A percentile compares a stretch with the other conserved stretches of the same genome.
These are phyloP conservation scores for Chelonia mydas DNA, from an alignment of 2,797 vertebrate species.

Conservation along the genomic window DNA sequence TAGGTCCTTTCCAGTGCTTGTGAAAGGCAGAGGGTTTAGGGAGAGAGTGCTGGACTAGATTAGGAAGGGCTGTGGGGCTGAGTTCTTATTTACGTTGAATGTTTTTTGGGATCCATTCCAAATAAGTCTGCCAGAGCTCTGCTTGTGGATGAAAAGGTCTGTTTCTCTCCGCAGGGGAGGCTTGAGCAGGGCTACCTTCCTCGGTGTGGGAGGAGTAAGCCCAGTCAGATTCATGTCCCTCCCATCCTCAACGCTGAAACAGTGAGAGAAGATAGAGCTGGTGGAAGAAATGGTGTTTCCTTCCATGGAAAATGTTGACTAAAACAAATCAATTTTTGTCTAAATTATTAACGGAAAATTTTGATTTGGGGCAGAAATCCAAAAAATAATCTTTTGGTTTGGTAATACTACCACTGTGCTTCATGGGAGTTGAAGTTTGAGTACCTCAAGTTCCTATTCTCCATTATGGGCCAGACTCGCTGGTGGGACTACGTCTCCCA, in stretches of 20 bases:
- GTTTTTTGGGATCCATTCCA: not conserved
- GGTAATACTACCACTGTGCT: not conserved
- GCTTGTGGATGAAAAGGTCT: not conserved
- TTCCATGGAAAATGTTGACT: not conserved
- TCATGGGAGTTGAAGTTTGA: not conserved
- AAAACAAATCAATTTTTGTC: not conserved
- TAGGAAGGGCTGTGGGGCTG: not conserved
- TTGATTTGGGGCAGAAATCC: not conserved
- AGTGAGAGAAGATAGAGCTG: not conserved
- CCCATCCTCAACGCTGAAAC: not conserved
- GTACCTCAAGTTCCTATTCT: not conserved
- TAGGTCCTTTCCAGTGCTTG: not conserved
- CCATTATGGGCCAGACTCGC: not conserved
- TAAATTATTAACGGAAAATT: not conserved
- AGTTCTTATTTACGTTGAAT: not conserved
- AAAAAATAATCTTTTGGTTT: not conserved
- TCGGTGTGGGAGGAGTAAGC: not conserved
- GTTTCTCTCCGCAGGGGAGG: not conserved
- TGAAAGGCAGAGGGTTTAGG: not conserved
- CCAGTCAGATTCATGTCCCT: not conserved
- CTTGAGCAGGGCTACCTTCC: too few relatives aligned
- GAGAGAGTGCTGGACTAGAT: too few relatives aligned
- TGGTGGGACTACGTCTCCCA: not conserved
- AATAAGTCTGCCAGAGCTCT: not conserved
- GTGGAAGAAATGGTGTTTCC: not conserved